phyloP scores from a whole-genome alignment of 2,888 invertebrate genomes.

The Iphiclides podalirius region DNA sequence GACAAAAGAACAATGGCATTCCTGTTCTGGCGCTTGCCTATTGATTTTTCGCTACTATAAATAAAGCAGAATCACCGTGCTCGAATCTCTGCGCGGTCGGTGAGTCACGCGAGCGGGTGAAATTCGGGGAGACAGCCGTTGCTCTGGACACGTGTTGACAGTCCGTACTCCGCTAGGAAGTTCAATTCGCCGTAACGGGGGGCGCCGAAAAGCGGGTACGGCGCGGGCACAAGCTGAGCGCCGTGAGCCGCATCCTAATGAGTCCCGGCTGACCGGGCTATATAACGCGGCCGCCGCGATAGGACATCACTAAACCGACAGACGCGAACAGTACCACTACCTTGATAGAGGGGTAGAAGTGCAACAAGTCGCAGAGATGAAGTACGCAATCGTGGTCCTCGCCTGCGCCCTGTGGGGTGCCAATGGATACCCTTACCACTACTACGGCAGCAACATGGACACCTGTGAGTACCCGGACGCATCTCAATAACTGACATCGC shows the following conservation, averaged over 20 bases:
- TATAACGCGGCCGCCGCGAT: slow-evolving; percentile 54
- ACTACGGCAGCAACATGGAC: slow-evolving; percentile 63
- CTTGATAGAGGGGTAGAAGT: slow-evolving; percentile 42
- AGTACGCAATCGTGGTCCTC: slow-evolving; percentile 46
- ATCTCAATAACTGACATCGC: too few species aligned
- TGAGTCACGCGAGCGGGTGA: too few species aligned
- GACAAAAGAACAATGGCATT: too few species aligned
- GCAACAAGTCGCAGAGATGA: slow-evolving; percentile 43
- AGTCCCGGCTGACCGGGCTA: slow-evolving; percentile 59
- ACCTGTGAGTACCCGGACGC: slow-evolving; percentile 53
- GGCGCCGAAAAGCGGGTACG: slow-evolving; percentile 52
- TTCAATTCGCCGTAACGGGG: slow-evolving; percentile 62
- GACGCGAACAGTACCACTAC: slow-evolving; percentile 49
- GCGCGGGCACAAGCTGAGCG: slow-evolving; percentile 47
- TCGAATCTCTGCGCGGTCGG: not conserved
- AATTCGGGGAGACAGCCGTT: slow-evolving; percentile 25
- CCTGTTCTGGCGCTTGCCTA: too few species aligned
- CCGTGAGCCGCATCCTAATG: slow-evolving; percentile 68
- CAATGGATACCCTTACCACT: slow-evolving; percentile 60
- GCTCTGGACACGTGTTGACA: slow-evolving; percentile 48
- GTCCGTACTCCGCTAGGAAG: slow-evolving; percentile 51
- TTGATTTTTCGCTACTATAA: too few species aligned
- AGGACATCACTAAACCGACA: slow-evolving; percentile 49
- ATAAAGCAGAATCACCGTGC: not conserved
- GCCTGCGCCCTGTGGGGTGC: slow-evolving; percentile 53